These are phyloP conservation scores for Poecilobothrus nobilitatus DNA, from an alignment of 2,888 invertebrate species.

Conservation along the genomic window DNA sequence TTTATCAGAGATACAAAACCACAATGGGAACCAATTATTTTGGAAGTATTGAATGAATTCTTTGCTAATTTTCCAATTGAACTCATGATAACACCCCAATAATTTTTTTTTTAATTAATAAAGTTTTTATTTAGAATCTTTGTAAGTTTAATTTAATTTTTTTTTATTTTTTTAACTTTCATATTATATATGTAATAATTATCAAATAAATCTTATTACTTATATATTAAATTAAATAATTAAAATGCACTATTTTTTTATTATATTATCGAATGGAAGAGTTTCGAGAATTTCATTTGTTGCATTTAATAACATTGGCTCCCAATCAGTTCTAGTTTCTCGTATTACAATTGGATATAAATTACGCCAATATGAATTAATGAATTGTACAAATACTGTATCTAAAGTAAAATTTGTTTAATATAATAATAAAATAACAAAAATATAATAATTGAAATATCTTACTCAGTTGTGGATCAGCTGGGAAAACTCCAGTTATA, in stretches of 20 bases:
- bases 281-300: conserved; percentile 21
- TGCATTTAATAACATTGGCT: conserved; percentile 21
- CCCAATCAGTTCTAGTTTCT: conserved; percentile 20
- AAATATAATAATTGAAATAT: background rate
- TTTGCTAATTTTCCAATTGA: conserved; percentile 41
- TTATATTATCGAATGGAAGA: conserved; percentile 20
- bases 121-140: too few relatives aligned
- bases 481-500: background rate
- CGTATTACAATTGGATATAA: conserved; percentile 43
- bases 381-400: conserved; percentile 40
- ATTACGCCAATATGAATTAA: conserved; percentile 45
- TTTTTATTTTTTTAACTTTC: too few relatives aligned
- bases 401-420: conserved; percentile 35
- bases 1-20: conserved; percentile 45
- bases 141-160: too few relatives aligned
- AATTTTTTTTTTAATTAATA: too few relatives aligned
- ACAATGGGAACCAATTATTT: conserved; percentile 41
- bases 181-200: too few relatives aligned
- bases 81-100: conserved; percentile 29
- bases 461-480: background rate
- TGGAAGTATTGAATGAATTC: conserved; percentile 38
- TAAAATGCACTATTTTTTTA: conserved; percentile 7
- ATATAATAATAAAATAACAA: background rate
- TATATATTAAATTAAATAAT: too few relatives aligned
- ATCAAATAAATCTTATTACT: too few relatives aligned